Percentiles rank a stretch among this genome's conserved stretches.
Conservation (phyloP, 2,113 vertebrate species). For the Hirundichthys speculiger region DNA sequence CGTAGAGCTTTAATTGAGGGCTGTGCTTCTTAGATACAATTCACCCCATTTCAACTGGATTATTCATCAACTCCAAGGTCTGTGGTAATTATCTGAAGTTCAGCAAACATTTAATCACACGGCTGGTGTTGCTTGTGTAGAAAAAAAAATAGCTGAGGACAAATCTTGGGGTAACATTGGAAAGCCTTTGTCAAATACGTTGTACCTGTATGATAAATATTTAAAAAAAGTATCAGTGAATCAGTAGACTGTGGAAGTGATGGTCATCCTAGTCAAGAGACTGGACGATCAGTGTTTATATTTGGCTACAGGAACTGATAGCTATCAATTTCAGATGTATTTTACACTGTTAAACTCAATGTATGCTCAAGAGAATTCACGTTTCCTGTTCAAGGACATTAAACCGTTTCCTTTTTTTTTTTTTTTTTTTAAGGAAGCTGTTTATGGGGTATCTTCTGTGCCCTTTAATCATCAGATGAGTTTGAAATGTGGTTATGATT, state of each 20-base stretch:
- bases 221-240: not conserved
- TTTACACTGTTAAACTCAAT: not conserved
- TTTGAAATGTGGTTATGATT: not conserved
- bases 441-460: no score
- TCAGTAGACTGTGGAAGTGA: not conserved
- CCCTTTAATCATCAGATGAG: not conserved
- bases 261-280: not conserved
- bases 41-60: constrained; percentile 34
- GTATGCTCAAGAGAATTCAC: not conserved
- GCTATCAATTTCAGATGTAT: constrained; percentile 3
- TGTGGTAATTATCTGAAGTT: constrained; percentile 48
- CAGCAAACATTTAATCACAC: constrained; percentile 41
- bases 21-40: constrained; percentile 31
- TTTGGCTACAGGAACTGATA: not conserved
- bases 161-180: not conserved
- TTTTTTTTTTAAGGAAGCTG: no score
- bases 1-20: constrained; percentile 31
- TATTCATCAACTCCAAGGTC: constrained; percentile 35
- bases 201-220: not conserved
- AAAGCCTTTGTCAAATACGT: not conserved
- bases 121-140: constrained; percentile 1
- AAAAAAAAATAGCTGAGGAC: not conserved
- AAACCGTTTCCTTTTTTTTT: not conserved
- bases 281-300: constrained; percentile 9
- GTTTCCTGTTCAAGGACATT: not conserved